Evolutionary conservation across 2,888 invertebrate species (phyloP).

Genomic region (Lordiphosa fenestrarum): DNA sequence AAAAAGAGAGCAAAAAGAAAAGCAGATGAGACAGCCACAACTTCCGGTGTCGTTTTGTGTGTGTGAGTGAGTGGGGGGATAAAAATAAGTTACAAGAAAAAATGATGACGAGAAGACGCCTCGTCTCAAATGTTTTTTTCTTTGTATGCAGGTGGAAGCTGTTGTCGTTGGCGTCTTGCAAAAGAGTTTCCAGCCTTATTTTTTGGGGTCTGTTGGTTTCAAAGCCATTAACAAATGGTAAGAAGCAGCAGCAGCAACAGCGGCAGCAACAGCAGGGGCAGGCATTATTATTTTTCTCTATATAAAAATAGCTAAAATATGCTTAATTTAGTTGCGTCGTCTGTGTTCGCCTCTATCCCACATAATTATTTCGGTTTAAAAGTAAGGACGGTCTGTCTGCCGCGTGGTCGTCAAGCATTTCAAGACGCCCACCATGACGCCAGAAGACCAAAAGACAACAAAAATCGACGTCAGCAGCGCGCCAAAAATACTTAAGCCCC

Average conservation of each 20-base stretch:
- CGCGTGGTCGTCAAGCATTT: slow-evolving; percentile 56
- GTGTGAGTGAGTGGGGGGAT: slow-evolving; percentile 49
- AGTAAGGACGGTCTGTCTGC: slow-evolving; percentile 52
- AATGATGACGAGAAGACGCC: slow-evolving; percentile 21
- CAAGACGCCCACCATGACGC: slow-evolving; percentile 69
- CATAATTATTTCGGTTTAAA: slow-evolving; percentile 75
- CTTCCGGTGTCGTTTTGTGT: slow-evolving; percentile 67
- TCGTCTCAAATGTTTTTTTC: slow-evolving; percentile 22
- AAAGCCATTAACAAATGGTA: slow-evolving; percentile 72
- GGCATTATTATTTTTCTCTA: slow-evolving; percentile 48
- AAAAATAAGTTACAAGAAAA: slow-evolving; percentile 63
- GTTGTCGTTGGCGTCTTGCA: slow-evolving; percentile 59
- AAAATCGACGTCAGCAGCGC: slow-evolving; percentile 16
- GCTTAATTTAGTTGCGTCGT: slow-evolving; percentile 68
- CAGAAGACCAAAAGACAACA: slow-evolving; percentile 31
- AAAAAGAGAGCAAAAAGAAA: slow-evolving; percentile 38
- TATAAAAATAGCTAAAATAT: slow-evolving; percentile 72
- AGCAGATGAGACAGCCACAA: slow-evolving; percentile 66
- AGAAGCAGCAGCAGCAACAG: slow-evolving; percentile 53
- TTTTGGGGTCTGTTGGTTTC: slow-evolving; percentile 49
- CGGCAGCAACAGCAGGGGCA: slow-evolving; percentile 16
- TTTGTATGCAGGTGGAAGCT: slow-evolving; percentile 65
- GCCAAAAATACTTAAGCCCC: slow-evolving; percentile 34
- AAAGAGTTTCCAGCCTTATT: slow-evolving; percentile 58
- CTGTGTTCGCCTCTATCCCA: slow-evolving; percentile 56